Conservation (phyloP, 2,113 vertebrate species). For the Oxyura jamaicensis region DNA sequence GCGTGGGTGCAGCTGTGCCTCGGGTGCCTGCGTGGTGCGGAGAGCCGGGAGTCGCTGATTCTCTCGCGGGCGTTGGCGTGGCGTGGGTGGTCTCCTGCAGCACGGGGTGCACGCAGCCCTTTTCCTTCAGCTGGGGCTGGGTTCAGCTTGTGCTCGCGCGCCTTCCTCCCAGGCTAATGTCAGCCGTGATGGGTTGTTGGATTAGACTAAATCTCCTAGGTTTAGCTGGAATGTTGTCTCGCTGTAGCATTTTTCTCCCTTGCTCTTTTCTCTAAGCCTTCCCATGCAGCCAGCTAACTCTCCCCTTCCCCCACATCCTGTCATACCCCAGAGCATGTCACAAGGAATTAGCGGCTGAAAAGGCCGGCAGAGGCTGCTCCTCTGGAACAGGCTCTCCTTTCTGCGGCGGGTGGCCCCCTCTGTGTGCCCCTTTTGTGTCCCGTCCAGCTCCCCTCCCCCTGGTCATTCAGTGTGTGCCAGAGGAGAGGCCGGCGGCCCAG, state of each 20-base stretch:
- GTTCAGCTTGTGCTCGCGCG: neutral
- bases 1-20: neutral
- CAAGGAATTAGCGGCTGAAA: slow-evolving; percentile 64
- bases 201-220: slow-evolving; percentile 25
- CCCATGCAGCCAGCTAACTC: slow-evolving; percentile 36
- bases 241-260: neutral
- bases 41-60: neutral
- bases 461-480: neutral
- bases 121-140: neutral
- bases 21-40: neutral
- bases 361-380: slow-evolving; percentile 19
- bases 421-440: slow-evolving; percentile 63
- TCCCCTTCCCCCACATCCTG: slow-evolving; percentile 61
- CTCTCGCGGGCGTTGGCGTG: neutral
- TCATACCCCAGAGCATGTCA: slow-evolving; percentile 34
- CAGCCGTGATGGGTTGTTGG: neutral
- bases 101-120: neutral
- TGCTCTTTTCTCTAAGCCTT: slow-evolving; percentile 63
- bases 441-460: slow-evolving; percentile 39
- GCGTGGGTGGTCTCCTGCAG: neutral
- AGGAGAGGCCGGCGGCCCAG: neutral
- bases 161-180: neutral
- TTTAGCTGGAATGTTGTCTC: slow-evolving; percentile 40
- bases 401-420: slow-evolving; percentile 9
- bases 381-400: slow-evolving; percentile 51